phyloP scores from a whole-genome alignment of 1,140 invertebrate genomes.

The Drosophila willistoni region DNA sequence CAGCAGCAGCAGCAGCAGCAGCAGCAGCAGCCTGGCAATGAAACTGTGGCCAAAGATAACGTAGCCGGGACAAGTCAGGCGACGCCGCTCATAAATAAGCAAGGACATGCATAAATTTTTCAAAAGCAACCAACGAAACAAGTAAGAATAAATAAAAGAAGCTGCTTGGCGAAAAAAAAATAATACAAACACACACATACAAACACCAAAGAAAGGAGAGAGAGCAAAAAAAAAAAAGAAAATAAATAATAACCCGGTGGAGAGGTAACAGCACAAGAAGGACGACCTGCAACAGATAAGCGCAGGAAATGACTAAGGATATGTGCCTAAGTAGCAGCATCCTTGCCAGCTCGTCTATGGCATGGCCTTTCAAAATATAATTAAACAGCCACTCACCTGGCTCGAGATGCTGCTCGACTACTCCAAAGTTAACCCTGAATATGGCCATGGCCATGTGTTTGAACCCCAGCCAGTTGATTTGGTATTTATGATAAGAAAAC shows the following conservation, averaged over 20 bases:
- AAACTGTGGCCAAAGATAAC: slow-evolving; percentile 80
- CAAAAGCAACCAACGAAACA: slow-evolving; percentile 60
- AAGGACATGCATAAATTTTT: slow-evolving; percentile 82
- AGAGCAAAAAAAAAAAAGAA: slow-evolving; percentile 46
- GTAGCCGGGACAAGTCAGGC: slow-evolving; percentile 39
- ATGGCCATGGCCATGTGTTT: slow-evolving; percentile 63
- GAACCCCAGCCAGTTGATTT: slow-evolving; percentile 60
- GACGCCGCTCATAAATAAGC: slow-evolving; percentile 80
- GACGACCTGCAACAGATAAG: slow-evolving; percentile 58
- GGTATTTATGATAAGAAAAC: slow-evolving; percentile 81
- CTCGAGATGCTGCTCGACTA: neutral
- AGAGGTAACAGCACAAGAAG: slow-evolving; percentile 17
- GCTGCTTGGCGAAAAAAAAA: slow-evolving; percentile 38
- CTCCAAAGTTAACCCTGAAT: neutral
- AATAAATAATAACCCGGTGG: slow-evolving; percentile 71
- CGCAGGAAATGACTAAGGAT: slow-evolving; percentile 80
- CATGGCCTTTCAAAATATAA: slow-evolving; percentile 69
- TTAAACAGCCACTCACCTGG: slow-evolving; percentile 70
- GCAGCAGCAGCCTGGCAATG: slow-evolving; percentile 65
- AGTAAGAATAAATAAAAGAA: slow-evolving; percentile 30
- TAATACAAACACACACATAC: slow-evolving; percentile 45
- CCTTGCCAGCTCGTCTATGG: slow-evolving; percentile 41
- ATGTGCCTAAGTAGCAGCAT: slow-evolving; percentile 77
- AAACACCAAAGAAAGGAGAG: slow-evolving; percentile 1
- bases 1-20: slow-evolving; percentile 30